Conservation (phyloP, 2,888 invertebrate genomes). For the Ochlodes sylvanus region DNA sequence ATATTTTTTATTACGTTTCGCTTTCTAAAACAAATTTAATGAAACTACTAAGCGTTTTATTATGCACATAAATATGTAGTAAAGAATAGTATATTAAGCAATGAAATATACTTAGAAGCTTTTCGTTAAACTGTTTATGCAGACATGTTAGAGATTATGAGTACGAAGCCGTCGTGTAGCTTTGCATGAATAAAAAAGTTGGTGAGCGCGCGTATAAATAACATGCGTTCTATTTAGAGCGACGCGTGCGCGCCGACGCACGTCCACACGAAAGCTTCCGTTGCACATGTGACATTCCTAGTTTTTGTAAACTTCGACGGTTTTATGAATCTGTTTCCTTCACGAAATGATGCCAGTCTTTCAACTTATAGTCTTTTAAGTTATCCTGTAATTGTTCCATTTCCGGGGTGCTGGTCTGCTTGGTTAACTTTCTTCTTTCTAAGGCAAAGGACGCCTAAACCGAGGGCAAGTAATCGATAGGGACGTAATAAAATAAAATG, state of each 20-base stretch:
- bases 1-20: no score
- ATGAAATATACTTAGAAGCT: no score
- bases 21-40: no score
- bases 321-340: slow-evolving; percentile 15
- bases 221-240: slow-evolving; percentile 71
- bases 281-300: slow-evolving; percentile 32
- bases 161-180: slow-evolving; percentile 4
- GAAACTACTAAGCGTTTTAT: no score
- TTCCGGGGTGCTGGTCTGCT: no score
- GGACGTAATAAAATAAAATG: no score
- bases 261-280: slow-evolving; percentile 17
- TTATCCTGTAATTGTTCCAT: no score
- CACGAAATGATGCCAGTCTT: background rate
- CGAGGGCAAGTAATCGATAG: no score
- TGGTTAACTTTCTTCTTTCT: no score
- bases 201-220: slow-evolving; percentile 53
- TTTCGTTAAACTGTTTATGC: background rate
- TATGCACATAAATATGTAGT: no score
- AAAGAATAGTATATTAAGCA: no score
- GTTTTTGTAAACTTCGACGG: slow-evolving; percentile 10
- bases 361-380: background rate
- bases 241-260: slow-evolving; percentile 59
- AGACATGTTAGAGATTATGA: background rate
- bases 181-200: slow-evolving; percentile 56
- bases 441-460: no score